Evolutionary conservation across 1,140 invertebrate genomes (phyloP).

Genomic region (Drosophila erecta): DNA sequence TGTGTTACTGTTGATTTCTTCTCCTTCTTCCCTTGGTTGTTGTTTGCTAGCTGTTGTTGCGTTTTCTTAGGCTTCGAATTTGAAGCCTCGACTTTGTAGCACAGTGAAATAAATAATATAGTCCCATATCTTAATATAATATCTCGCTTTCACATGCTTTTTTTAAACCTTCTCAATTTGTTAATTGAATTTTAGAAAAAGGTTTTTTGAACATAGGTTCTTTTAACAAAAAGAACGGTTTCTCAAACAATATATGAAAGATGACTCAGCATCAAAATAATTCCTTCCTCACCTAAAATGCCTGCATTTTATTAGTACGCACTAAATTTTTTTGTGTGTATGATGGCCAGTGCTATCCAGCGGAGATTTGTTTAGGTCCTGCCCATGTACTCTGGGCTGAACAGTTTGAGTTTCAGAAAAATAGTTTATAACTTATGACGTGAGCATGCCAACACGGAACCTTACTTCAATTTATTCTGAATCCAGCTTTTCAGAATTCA

Average conservation of each 20-base stretch:
- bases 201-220: no score
- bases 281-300: not conserved
- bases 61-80: slow-evolving; percentile 38
- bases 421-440: no score
- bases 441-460: no score
- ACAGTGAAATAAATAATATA: not conserved
- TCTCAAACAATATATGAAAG: no score
- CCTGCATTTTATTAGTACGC: not conserved
- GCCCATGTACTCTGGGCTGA: no score
- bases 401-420: no score
- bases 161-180: no score
- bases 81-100: slow-evolving; percentile 26
- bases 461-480: no score
- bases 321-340: not conserved
- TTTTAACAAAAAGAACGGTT: no score
- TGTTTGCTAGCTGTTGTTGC: slow-evolving; percentile 37
- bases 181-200: no score
- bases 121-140: not conserved
- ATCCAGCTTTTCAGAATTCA: no score
- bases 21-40: slow-evolving; percentile 41
- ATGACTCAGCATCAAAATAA: no score
- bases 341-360: slow-evolving; percentile 24
- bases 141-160: not conserved
- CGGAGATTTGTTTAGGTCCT: slow-evolving; percentile 19
- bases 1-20: slow-evolving; percentile 54